Conservation (phyloP, 2,113 vertebrate genomes). For the Zingel zingel region DNA sequence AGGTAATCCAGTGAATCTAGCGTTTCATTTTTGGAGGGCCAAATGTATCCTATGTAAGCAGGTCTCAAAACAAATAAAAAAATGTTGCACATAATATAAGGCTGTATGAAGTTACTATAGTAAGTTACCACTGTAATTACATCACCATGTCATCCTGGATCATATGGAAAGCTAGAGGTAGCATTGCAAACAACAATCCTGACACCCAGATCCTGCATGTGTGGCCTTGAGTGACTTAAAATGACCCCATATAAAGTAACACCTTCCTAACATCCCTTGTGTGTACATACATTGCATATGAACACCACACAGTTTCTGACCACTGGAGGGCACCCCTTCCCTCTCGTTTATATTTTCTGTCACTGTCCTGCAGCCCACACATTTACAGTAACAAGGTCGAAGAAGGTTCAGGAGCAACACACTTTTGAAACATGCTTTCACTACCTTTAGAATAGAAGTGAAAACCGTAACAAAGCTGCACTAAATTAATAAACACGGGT, state of each 20-base stretch:
- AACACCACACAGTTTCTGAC: neutral
- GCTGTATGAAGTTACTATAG: neutral
- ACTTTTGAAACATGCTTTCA: neutral
- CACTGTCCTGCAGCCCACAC: neutral
- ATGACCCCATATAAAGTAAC: neutral
- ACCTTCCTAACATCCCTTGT: neutral
- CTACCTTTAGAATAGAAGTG: neutral
- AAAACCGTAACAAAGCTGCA: neutral
- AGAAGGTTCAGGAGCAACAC: neutral
- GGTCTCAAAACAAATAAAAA: neutral
- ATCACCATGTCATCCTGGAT: neutral
- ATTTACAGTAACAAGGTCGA: neutral
- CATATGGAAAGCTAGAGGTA: neutral
- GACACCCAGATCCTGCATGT: neutral
- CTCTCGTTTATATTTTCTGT: neutral
- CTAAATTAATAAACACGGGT: neutral
- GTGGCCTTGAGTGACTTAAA: neutral
- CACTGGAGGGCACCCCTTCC: slow-evolving; percentile 27
- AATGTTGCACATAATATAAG: neutral
- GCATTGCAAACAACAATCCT: neutral
- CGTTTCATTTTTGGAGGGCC: neutral
- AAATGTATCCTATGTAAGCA: neutral
- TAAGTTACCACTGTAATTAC: neutral
- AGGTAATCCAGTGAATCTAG: neutral
- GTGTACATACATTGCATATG: neutral